Evolutionary conservation across 2,888 invertebrate species (phyloP), one percentile per base, ranked within the genome.

Genomic region (Cantharis lateralis): DNA sequence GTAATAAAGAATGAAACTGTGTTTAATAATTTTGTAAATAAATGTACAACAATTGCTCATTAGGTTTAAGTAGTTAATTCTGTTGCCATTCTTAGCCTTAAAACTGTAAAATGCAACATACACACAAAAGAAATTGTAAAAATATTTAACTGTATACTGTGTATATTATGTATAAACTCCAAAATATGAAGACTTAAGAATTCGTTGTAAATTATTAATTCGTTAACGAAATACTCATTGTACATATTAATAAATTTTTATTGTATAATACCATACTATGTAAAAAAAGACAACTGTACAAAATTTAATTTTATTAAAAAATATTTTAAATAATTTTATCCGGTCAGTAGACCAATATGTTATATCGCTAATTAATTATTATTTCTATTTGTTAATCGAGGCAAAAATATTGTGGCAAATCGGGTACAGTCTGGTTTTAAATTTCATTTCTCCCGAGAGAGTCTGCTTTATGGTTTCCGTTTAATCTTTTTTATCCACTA

Each of bases 61-160:
- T 81, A 84, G 84, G 82, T 83, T 82, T 83, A 74, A 76, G 79
- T 74, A 75, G 80, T 76, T 78, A 78, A 78, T 78, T 83, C 84
- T 83, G 84, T 84, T 84, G 85, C 85, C 85, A 85, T 84, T 83
- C 83, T 83, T 84, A 86, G 85, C 84, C 84, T 84, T 86, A 84
- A 82, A 76, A 78, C 76, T 78, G 78, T 78, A 78, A 78, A 82
- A 71, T 82, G 68, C 68, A 75, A 66, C 71, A 78, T 28, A 63
- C 69, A n/a, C n/a, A 70, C 63, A 75, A 62, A 62, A 75, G 68
- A 66, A 77, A 72, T 64, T 78, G 78, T 78, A 78, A 75, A 78
- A 75, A 72, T 78, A 78, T 72, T 72, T 75, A 75, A 28, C 48
- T 48, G 48, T 48, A n/a, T 48, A 48, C n/a, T 48, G 48, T 48